Evolutionary conservation across 2,888 invertebrate species (phyloP).

Genomic region (Perizoma flavofasciatum): DNA sequence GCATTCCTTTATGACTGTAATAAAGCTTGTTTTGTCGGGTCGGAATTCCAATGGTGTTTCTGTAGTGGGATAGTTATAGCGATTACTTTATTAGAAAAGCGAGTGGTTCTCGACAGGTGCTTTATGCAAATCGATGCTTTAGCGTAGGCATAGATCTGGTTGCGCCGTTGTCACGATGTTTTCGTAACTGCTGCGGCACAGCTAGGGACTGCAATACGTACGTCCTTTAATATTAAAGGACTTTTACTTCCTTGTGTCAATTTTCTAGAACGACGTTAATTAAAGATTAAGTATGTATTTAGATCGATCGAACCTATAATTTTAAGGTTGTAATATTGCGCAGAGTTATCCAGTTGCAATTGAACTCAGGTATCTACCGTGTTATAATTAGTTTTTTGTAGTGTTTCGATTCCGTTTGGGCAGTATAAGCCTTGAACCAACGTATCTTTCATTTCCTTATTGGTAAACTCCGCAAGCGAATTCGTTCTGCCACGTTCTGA

Average conservation of each 20-base stretch:
- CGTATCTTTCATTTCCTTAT: constrained; percentile 74
- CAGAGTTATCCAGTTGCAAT: constrained; percentile 14
- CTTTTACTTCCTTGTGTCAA: constrained; percentile 70
- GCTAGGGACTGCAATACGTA: constrained; percentile 50
- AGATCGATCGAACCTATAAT: constrained; percentile 34
- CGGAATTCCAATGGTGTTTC: constrained; percentile 53
- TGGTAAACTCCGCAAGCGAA: constrained; percentile 46
- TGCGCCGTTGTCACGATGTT: constrained; percentile 41
- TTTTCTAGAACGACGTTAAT: constrained; percentile 55
- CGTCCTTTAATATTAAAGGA: constrained; percentile 60
- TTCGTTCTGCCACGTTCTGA: constrained; percentile 42
- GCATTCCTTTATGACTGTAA: constrained; percentile 14
- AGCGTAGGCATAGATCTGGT: constrained; percentile 35
- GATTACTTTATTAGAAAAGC: constrained; percentile 64
- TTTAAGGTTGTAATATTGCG: constrained; percentile 17
- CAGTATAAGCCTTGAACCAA: constrained; percentile 61
- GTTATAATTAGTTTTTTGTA: constrained; percentile 38
- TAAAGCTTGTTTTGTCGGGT: constrained; percentile 29
- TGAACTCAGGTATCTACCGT: not conserved
- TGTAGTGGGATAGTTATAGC: constrained; percentile 32
- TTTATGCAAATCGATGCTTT: constrained; percentile 57
- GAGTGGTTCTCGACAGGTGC: constrained; percentile 56
- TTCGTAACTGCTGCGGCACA: constrained; percentile 51
- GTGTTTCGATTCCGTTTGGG: constrained; percentile 50
- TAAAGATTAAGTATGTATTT: constrained; percentile 58